A percentile compares a stretch with the other conserved stretches of the same genome.
These are phyloP conservation scores for Hirundo rustica DNA, from an alignment of 2,797 vertebrate genomes.

Conservation along the genomic window DNA sequence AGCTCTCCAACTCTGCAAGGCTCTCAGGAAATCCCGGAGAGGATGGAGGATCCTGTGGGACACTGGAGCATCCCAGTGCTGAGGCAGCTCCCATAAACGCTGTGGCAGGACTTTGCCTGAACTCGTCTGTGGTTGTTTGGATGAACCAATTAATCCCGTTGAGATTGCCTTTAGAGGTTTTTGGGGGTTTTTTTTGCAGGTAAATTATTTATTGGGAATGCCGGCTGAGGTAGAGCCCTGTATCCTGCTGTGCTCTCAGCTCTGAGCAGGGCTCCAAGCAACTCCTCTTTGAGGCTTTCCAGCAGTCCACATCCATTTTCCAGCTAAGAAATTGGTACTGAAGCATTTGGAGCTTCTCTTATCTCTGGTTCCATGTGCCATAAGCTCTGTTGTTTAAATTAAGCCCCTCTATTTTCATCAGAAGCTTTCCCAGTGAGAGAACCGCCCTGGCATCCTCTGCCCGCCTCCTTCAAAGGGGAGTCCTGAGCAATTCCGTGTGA, in stretches of 20 bases:
- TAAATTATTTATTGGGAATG: background rate
- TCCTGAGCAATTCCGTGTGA: background rate
- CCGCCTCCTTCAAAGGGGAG: background rate
- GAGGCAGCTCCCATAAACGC: background rate
- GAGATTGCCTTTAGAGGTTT: background rate
- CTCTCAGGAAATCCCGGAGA: background rate
- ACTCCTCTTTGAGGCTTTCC: background rate
- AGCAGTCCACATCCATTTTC: background rate
- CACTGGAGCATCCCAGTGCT: no score
- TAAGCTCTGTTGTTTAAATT: background rate
- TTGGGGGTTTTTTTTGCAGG: background rate
- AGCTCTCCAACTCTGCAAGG: background rate
- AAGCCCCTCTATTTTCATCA: background rate
- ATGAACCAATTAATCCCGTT: background rate
- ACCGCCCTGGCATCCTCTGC: background rate
- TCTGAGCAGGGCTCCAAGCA: background rate
- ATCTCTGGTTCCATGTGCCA: background rate
- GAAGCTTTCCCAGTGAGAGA: background rate
- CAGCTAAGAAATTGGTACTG: background rate
- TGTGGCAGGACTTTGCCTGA: background rate
- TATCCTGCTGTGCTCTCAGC: background rate
- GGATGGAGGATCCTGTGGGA: background rate
- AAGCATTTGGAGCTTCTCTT: background rate
- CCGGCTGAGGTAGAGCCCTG: background rate
- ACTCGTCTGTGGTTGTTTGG: background rate